Evolutionary conservation across 2,888 invertebrate species (phyloP).

Genomic region (Spilarctia lutea): DNA sequence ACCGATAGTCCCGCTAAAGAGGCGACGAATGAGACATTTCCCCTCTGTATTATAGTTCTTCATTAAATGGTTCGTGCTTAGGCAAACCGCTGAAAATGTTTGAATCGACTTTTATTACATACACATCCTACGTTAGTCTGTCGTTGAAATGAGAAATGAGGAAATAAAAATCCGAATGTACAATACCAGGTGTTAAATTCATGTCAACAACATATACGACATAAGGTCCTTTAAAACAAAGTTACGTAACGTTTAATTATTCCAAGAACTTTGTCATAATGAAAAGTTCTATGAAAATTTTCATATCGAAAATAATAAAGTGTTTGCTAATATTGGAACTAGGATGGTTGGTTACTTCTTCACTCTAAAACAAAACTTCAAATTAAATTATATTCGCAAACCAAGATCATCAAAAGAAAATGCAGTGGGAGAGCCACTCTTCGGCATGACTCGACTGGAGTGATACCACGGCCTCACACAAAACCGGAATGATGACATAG

Average conservation of each 20-base stretch:
- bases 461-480: no score
- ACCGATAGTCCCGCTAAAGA: constrained; percentile 25
- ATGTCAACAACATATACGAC: neutral
- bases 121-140: constrained; percentile 70
- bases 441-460: no score
- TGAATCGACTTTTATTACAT: constrained; percentile 74
- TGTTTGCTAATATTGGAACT: neutral
- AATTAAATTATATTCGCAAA: neutral
- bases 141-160: constrained; percentile 54
- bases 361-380: neutral
- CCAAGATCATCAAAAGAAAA: no score
- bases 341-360: neutral
- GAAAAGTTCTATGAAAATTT: neutral
- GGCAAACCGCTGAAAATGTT: constrained; percentile 73
- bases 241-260: constrained; percentile 18
- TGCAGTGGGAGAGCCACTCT: no score
- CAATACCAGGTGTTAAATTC: neutral
- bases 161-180: constrained; percentile 49
- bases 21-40: constrained; percentile 31
- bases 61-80: constrained; percentile 56
- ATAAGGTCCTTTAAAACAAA: neutral
- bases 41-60: constrained; percentile 45
- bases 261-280: constrained; percentile 26
- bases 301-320: no score
- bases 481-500: no score